Evolutionary conservation across 2,113 vertebrate species (phyloP).

Genomic region (Lasiurus cinereus): DNA sequence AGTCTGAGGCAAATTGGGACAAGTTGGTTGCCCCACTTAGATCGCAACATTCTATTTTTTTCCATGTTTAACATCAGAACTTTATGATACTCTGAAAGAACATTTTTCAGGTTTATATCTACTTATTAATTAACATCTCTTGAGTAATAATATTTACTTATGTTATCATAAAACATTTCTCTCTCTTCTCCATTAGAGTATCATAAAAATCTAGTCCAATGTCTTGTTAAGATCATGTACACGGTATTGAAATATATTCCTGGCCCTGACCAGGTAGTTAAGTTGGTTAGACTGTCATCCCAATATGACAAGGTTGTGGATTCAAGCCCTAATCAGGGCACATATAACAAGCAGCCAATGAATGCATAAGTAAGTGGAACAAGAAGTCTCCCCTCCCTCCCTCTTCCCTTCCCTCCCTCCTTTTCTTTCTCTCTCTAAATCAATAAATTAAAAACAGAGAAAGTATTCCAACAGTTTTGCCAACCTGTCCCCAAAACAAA

Average conservation of each 20-base stretch:
- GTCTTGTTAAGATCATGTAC: conserved; percentile 1
- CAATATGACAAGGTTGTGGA: neutral
- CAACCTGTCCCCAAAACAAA: neutral
- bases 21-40: neutral
- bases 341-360: neutral
- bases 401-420: neutral
- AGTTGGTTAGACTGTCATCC: neutral
- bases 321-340: neutral
- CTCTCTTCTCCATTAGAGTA: neutral
- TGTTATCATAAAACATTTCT: conserved; percentile 20
- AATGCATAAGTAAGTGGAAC: neutral
- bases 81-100: neutral
- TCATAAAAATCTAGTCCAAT: conserved; percentile 51
- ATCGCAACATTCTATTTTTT: neutral
- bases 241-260: neutral
- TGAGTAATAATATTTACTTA: neutral
- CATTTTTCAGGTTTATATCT: neutral
- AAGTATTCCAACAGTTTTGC: neutral
- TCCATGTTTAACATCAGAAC: neutral
- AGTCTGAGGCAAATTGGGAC: neutral
- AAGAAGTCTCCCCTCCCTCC: neutral
- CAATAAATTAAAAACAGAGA: neutral
- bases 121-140: neutral
- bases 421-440: neutral
- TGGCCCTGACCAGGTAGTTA: neutral